Evolutionary conservation across 2,888 invertebrate genomes (phyloP), one percentile per base, ranked within the genome.

Genomic region (Fragum fragum): DNA sequence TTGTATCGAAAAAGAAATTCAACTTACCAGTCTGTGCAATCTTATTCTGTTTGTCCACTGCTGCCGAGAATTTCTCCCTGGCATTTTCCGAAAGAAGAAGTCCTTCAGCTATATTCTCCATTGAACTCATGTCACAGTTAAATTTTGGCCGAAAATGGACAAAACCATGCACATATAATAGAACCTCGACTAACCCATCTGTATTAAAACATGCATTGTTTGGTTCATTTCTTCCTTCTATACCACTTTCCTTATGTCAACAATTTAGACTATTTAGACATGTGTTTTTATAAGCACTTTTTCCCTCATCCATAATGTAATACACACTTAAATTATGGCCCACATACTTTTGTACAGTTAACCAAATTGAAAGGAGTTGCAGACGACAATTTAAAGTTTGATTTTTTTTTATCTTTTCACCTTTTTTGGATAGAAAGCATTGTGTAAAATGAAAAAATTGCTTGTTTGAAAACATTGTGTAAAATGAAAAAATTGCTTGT

Each of bases 1-100:
- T 3, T 36, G 32, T 36, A 36, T 36, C 32, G 9, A 6, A 9
- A 6, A 36, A 6, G 9, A 36, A 36, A 36, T 36, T 36, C 18
- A 32, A 66, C 87, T 74, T 86, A 90, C 90, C 90, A 68, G 90
- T 87, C 21, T 83, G 79, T 16, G 90, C 90, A 53, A 90, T 88
- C 42, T 86, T 76, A 66, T 90, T 90, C 79, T 90, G 90, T 42
- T 88, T 89, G 32, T 87, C 87, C 26, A 89, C 84, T 0, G 89
- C 90, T 29, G 85, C 81, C 0, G 87, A 85, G 63, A 90, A 89
- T 75, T 87, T 89, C 81, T 84, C 81, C 21, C 85, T 52, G 6
- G 86, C 83, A 28, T 59, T 75, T 47, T 83, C 83, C 26, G 86
- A 86, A 11, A 83, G 63, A n/a, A 86, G 53, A 47, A 83, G 63